Evolutionary conservation across 2,888 invertebrate genomes (phyloP).

Genomic region (Monopis laevigella): DNA sequence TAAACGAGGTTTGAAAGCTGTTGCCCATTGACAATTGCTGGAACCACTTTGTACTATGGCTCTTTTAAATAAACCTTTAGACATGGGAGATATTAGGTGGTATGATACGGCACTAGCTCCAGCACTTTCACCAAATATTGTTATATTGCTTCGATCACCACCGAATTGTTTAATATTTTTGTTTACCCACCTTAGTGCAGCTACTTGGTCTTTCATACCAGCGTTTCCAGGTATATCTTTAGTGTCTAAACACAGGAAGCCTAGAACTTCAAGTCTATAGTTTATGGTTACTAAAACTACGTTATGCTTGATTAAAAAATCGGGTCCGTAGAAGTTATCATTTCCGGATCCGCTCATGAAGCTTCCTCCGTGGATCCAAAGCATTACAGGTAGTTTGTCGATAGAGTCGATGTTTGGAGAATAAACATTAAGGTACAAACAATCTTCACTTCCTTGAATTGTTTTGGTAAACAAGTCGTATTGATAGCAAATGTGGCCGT

Average conservation of each 20-base stretch:
- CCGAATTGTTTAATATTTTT: constrained; percentile 59
- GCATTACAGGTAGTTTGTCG: constrained; percentile 37
- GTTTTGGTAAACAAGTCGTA: constrained; percentile 21
- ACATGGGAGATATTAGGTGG: constrained; percentile 43
- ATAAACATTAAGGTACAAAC: constrained; percentile 50
- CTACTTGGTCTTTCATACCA: constrained; percentile 63
- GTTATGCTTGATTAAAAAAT: constrained; percentile 36
- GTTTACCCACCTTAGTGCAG: constrained; percentile 62
- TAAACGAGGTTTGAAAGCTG: constrained; percentile 54
- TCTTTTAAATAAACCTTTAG: constrained; percentile 64
- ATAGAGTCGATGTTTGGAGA: constrained; percentile 31
- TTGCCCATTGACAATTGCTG: constrained; percentile 63
- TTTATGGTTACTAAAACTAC: constrained; percentile 46
- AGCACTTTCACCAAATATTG: constrained; percentile 67
- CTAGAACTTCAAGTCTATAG: constrained; percentile 47
- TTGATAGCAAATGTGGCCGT: constrained; percentile 36
- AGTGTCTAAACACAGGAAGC: constrained; percentile 39
- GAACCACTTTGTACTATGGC: constrained; percentile 78
- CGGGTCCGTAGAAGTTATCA: constrained; percentile 37
- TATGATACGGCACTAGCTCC: constrained; percentile 53
- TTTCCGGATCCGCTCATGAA: constrained; percentile 39
- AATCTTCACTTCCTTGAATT: constrained; percentile 39
- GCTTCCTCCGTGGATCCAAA: constrained; percentile 50
- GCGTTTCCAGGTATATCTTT: constrained; percentile 61
- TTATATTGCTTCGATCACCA: constrained; percentile 55